Evolutionary conservation across 2,113 vertebrate species (phyloP).

Genomic region (Blennius ocellaris): DNA sequence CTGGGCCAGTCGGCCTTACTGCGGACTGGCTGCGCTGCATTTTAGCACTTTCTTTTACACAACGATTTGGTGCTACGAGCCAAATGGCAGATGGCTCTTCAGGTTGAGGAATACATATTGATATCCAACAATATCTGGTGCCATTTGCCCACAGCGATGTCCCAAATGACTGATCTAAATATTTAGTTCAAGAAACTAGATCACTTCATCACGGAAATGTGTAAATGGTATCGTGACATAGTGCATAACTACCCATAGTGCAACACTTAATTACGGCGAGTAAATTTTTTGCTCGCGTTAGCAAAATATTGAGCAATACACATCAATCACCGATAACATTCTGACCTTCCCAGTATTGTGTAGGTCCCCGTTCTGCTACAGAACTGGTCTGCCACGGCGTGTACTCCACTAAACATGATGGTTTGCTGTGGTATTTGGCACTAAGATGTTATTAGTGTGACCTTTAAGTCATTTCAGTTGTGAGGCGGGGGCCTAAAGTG

Average conservation of each 20-base stretch:
- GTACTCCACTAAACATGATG: too few relatives aligned
- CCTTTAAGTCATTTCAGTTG: too few relatives aligned
- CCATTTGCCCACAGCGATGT: conserved; percentile 55
- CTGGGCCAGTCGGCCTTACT: not conserved
- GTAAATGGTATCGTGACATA: conserved; percentile 26
- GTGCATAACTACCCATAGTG: conserved; percentile 11
- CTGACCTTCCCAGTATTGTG: too few relatives aligned
- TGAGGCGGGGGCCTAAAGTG: too few relatives aligned
- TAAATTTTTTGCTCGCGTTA: not conserved
- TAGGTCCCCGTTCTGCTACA: too few relatives aligned
- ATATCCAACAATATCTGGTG: conserved; percentile 31
- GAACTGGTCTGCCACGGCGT: too few relatives aligned
- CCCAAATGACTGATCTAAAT: conserved; percentile 54
- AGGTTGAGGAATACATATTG: conserved; percentile 10
- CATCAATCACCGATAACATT: too few relatives aligned
- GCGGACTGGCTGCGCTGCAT: not conserved
- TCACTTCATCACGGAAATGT: conserved; percentile 33
- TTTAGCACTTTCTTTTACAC: not conserved
- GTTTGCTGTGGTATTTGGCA: too few relatives aligned
- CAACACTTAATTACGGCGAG: conserved; percentile 29
- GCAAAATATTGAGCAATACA: conserved; percentile 2
- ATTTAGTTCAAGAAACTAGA: conserved; percentile 48
- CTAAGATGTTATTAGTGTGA: too few relatives aligned
- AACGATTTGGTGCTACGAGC: conserved; percentile 8
- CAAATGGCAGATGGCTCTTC: conserved; percentile 65